Percentiles rank a stretch among this genome's conserved stretches.
Evolutionary conservation across 2,888 invertebrate genomes (phyloP).

Genomic region (Nomada hirtipes): DNA sequence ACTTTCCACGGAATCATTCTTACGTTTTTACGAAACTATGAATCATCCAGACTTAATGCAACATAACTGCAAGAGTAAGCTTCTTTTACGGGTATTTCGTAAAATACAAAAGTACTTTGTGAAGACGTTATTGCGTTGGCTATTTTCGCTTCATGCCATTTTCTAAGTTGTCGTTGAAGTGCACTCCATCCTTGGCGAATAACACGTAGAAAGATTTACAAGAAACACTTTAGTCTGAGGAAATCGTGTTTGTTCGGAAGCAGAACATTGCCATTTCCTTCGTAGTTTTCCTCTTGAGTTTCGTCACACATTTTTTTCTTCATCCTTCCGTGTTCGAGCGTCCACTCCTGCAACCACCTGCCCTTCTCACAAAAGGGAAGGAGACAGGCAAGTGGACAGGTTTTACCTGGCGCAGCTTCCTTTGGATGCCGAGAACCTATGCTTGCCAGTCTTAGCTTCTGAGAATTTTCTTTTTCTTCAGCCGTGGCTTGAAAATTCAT

Average conservation of each 20-base stretch:
- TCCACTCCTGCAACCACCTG: conserved; percentile 60
- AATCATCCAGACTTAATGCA: conserved; percentile 42
- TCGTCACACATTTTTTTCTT: conserved; percentile 31
- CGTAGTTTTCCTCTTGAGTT: conserved; percentile 25
- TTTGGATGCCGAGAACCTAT: conserved; percentile 25
- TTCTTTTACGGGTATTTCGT: conserved; percentile 40
- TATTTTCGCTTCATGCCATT: conserved; percentile 33
- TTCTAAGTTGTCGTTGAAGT: not conserved
- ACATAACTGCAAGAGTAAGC: conserved; percentile 25
- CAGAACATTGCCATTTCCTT: conserved; percentile 14
- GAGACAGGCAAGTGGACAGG: conserved; percentile 60
- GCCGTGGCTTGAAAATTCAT: not conserved
- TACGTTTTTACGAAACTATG: conserved; percentile 46
- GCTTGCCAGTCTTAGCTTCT: conserved; percentile 21
- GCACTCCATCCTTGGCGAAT: conserved; percentile 17
- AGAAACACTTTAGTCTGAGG: conserved; percentile 26
- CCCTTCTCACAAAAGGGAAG: conserved; percentile 57
- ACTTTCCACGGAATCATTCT: conserved; percentile 26
- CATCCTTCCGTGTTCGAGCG: conserved; percentile 48
- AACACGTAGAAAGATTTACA: conserved; percentile 40
- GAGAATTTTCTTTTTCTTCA: conserved; percentile 14
- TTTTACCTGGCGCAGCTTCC: conserved; percentile 53
- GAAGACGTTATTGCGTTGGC: conserved; percentile 24
- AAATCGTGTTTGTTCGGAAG: conserved; percentile 34
- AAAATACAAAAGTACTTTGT: conserved; percentile 34